Evolutionary conservation across 2,888 invertebrate species (phyloP), one percentile per base, ranked within the genome.

Genomic region (Gasteruption jaculator): DNA sequence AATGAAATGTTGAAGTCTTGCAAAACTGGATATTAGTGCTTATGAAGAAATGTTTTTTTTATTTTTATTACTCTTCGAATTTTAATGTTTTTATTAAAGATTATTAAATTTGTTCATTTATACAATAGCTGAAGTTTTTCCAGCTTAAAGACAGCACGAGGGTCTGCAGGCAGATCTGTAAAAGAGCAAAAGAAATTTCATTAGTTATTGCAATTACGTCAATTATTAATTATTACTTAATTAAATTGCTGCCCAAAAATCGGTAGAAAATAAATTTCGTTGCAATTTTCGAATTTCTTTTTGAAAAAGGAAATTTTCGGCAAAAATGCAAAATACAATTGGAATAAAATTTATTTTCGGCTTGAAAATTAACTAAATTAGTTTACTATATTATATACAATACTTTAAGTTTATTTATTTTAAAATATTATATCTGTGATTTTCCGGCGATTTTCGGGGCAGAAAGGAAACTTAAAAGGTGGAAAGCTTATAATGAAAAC

Each of bases 81-180:
- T 69, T 68, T 59, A n/a, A 67, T 65, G 58, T 67, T 70, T 70
- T 70, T 68, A 69, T 68, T 71, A 68, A 70, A 71, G 70, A 69
- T 68, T 70, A 68, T 65, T 68, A 68, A 71, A 71, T 71, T 71
- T 71, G 68, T 70, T 71, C 70, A 68, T 71, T 71, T 71, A 71
- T 71, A 71, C 71, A 71, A 70, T 63, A 64, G 70, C 68, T 65
- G 65, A 69, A 65, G 65, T 57, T 59, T 60, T 61, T 67, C 65
- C 64, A 65, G 61, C 67, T 64, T 64, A 65, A 59, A 64, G 65
- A 62, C 67, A 67, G 61, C 63, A 60, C 61, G 58, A 64, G 60
- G 56, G 63, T 66, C 65, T 66, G 65, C 69, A 65, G 63, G 57
- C 65, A 65, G 60, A 68, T 69, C 69, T 70, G 63, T 50, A 69